phyloP scores from a whole-genome alignment of 2,113 vertebrate species.

The Sinocyclocheilus grahami region DNA sequence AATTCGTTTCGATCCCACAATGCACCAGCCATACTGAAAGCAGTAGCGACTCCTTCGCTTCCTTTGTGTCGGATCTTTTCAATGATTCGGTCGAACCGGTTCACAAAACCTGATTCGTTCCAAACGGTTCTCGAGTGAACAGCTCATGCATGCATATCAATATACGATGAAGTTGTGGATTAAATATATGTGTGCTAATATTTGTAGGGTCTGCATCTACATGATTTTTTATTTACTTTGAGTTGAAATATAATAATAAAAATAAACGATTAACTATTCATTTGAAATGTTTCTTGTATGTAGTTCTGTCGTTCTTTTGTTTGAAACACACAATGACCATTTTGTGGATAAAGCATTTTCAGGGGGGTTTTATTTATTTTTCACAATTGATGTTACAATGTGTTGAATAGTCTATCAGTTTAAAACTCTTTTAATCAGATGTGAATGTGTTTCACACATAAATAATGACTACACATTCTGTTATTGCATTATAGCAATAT shows the following conservation, averaged over 20 bases:
- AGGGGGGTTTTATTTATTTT: neutral
- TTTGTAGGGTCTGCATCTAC: neutral
- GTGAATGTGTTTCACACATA: neutral
- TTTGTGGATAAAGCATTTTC: neutral
- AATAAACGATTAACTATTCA: neutral
- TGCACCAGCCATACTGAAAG: slow-evolving; percentile 8
- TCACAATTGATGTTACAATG: neutral
- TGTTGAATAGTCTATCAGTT: neutral
- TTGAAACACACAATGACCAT: neutral
- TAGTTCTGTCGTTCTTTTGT: neutral
- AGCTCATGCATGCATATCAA: neutral
- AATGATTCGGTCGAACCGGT: neutral
- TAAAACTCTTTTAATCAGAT: neutral
- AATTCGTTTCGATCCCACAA: slow-evolving; percentile 34
- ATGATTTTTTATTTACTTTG: neutral
- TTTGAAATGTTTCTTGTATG: neutral
- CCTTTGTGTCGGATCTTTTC: neutral
- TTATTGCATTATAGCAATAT: neutral
- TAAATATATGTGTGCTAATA: neutral
- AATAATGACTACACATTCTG: neutral
- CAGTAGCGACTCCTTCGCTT: neutral
- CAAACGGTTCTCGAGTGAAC: neutral
- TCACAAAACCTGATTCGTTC: neutral
- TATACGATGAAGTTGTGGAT: neutral
- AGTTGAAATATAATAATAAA: neutral